Base-by-base conservation (phyloP, 2,888 invertebrate species). In the Mallateleia sp. region DNA sequence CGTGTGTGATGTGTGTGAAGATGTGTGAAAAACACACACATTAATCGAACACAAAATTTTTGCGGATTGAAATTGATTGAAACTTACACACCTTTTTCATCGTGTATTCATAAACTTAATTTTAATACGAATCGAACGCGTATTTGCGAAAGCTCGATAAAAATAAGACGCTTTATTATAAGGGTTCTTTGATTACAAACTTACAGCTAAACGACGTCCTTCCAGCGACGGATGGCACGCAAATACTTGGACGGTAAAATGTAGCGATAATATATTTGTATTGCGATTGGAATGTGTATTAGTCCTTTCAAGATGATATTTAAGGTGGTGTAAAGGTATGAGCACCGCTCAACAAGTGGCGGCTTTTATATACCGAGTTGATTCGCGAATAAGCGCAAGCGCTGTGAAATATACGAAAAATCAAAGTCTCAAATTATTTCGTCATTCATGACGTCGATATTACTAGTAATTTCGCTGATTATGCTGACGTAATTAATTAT, bases 291-390 rank as follows among this genome's bases (percentile, higher is more conserved):
- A 45, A 60, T 71, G 50, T 60, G 15, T 78, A 74, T 67, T 69
- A 50, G 54, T 81, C 83, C 82, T 89, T 89, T 89, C 81, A 69
- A 85, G 89, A 87, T 79, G 91, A 91, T 92, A 91, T 89, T 90
- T 90, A 91, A 92, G 92, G 91, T 92, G 92, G 91, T 91, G 91
- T 91, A 92, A 87, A 93, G 94, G 92, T 94, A 92, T 92, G 94
- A 92, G 90, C 91, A 93, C 91, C 88, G 94, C 91, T 94, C 94
- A 95, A 95, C 95, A 95, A 95, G 95, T 95, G 94, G 93, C 93
- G 92, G 93, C 94, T 92, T 94, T 95, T 95, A 94, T 95, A 95
- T 91, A 93, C 91, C 80, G 87, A 86, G 89, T 90, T 89, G 88
- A 89, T 90, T 89, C 71, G 75, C 86, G 85, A 72, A 78, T 54